Conservation (phyloP, 2,113 vertebrate species). For the Muntiacus reevesi region DNA sequence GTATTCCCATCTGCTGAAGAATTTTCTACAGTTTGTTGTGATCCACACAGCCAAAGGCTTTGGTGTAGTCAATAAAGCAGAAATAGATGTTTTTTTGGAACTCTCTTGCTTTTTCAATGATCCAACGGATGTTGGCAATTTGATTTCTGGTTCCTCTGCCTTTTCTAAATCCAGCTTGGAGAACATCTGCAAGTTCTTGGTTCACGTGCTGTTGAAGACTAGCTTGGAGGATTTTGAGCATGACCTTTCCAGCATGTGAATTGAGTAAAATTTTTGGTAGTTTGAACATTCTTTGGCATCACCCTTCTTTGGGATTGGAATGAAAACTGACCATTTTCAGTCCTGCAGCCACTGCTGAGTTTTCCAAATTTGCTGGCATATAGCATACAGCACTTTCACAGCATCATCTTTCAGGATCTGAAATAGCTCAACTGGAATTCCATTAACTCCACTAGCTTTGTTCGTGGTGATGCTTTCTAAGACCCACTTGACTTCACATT, state of each 20-base stretch:
- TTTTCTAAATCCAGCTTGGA: not conserved
- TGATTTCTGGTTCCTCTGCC: not conserved
- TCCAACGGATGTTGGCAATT: not conserved
- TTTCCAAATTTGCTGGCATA: not conserved
- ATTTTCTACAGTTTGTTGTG: not conserved
- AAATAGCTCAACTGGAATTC: not conserved
- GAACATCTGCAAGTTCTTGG: not conserved
- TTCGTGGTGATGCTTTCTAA: not conserved
- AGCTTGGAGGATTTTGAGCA: not conserved
- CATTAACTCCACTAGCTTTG: not conserved
- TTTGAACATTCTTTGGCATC: not conserved
- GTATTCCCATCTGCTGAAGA: not conserved
- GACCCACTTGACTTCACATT: not conserved
- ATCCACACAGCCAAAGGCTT: not conserved
- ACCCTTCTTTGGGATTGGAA: not conserved
- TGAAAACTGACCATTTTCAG: not conserved
- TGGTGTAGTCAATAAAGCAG: not conserved
- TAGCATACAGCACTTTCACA: not conserved
- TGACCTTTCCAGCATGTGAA: not conserved
- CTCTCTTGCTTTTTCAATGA: not conserved
- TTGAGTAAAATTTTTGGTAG: fast-evolving
- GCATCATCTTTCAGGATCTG: not conserved
- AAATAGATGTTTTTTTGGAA: not conserved
- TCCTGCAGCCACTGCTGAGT: not conserved
- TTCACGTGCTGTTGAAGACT: not conserved